phyloP scores from a whole-genome alignment of 2,888 invertebrate species.

The Ormyrus rosae region DNA sequence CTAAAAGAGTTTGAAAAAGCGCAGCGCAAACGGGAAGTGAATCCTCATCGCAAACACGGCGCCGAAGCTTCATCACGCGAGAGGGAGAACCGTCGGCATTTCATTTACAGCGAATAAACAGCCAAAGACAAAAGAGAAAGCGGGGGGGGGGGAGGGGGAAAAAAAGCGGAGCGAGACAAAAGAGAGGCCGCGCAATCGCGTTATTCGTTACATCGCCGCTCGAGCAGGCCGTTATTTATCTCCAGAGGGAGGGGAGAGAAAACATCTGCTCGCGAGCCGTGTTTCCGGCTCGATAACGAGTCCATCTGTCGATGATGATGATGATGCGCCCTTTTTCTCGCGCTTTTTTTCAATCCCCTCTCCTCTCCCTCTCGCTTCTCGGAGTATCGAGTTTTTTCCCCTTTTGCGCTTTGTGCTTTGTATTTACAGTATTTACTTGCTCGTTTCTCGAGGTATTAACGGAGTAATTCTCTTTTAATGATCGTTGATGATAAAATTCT shows the following conservation, averaged over 20 bases:
- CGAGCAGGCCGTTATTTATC: not conserved
- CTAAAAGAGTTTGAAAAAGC: no score
- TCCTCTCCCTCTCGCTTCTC: no score
- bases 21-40: no score
- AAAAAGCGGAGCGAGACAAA: not conserved
- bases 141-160: not conserved
- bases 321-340: not conserved
- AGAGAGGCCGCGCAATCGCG: constrained; percentile 15
- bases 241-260: constrained; percentile 26
- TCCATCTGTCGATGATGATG: constrained; percentile 41
- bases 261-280: constrained; percentile 17
- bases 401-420: no score
- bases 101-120: constrained; percentile 38
- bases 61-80: no score
- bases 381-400: no score
- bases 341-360: not conserved
- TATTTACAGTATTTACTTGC: no score
- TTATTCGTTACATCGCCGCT: constrained; percentile 12
- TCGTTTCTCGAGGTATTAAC: no score
- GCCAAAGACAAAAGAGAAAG: constrained; percentile 8
- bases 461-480: no score
- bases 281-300: constrained; percentile 40
- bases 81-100: not conserved
- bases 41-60: no score
- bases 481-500: no score